Evolutionary conservation across 1,140 invertebrate genomes (phyloP).

Genomic region (Dolichoris vasculosae): DNA sequence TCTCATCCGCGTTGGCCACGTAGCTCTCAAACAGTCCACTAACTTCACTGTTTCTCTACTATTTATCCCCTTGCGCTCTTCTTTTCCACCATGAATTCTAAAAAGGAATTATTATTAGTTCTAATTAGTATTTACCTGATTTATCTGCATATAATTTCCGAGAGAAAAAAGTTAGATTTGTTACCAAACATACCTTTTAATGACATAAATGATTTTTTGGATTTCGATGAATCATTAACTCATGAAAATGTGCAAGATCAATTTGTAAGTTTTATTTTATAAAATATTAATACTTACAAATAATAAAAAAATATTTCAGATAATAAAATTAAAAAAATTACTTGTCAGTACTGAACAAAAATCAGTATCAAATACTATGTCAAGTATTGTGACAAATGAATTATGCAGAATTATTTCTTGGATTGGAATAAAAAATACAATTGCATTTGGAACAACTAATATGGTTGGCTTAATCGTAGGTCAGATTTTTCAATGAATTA

Average conservation of each 20-base stretch:
- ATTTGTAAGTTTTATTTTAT: constrained; percentile 39
- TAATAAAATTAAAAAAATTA: constrained; percentile 30
- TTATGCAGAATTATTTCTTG: constrained; percentile 34
- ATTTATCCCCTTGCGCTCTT: too few species aligned
- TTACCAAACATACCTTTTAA: constrained; percentile 45
- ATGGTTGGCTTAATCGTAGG: constrained; percentile 35
- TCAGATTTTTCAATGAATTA: not conserved
- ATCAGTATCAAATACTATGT: constrained; percentile 39
- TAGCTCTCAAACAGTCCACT: too few species aligned
- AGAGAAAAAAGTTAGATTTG: constrained; percentile 26
- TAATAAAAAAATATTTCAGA: constrained; percentile 5
- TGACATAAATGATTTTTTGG: constrained; percentile 44
- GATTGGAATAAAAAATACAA: constrained; percentile 41
- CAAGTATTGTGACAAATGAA: constrained; percentile 41
- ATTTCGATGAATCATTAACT: constrained; percentile 44
- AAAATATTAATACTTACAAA: constrained; percentile 5
- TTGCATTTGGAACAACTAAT: constrained; percentile 33
- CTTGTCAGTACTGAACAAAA: constrained; percentile 31
- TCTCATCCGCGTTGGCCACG: too few species aligned
- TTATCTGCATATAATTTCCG: not conserved
- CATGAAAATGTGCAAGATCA: constrained; percentile 46
- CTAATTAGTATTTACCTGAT: too few species aligned
- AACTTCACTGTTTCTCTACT: too few species aligned
- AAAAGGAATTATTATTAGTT: too few species aligned
- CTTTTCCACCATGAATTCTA: too few species aligned